These are phyloP conservation scores for Porites divaricata DNA, from an alignment of 92 coral and sea anemone genomes.

Conservation along the genomic window DNA sequence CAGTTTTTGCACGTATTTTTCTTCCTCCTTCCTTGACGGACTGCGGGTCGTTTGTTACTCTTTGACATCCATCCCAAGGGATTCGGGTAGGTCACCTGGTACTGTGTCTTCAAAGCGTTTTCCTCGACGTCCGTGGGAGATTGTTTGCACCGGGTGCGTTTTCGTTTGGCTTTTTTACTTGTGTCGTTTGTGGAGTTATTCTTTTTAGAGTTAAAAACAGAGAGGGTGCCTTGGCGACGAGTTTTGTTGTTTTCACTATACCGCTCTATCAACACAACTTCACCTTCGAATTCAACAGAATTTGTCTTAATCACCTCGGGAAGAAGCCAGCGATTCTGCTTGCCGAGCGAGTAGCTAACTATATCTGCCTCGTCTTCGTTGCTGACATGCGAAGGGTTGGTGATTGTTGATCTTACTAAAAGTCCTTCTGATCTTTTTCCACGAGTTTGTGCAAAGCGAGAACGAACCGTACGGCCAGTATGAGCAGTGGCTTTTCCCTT, in stretches of 20 bases:
- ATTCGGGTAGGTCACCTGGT: constrained; percentile 66
- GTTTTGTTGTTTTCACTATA: constrained; percentile 5
- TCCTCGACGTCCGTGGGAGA: constrained; percentile 19
- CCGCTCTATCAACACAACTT: constrained; percentile 64
- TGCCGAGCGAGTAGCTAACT: constrained; percentile 78
- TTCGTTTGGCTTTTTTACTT: constrained; percentile 38
- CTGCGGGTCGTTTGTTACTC: constrained; percentile 6
- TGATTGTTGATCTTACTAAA: constrained; percentile 28
- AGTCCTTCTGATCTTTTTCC: constrained; percentile 49
- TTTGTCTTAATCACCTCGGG: constrained; percentile 77
- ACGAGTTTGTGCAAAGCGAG: constrained; percentile 24
- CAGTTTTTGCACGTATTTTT: neutral
- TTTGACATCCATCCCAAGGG: constrained; percentile 41
- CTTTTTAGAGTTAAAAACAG: constrained; percentile 55
- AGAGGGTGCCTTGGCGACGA: constrained; percentile 41
- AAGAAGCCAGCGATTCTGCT: constrained; percentile 94
- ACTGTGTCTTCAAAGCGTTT: constrained; percentile 35
- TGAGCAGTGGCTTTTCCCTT: constrained; percentile 45
- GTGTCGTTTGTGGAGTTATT: constrained; percentile 37
- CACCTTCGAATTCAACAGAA: constrained; percentile 41
- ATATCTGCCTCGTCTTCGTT: neutral
- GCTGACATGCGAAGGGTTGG: neutral
- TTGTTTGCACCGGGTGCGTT: constrained; percentile 26
- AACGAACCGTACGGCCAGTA: constrained; percentile 61
- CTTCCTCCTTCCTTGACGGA: constrained; percentile 24